Evolutionary conservation across 2,113 vertebrate species (phyloP), one percentile per base, ranked within the genome.

Genomic region (Muntiacus muntjak): DNA sequence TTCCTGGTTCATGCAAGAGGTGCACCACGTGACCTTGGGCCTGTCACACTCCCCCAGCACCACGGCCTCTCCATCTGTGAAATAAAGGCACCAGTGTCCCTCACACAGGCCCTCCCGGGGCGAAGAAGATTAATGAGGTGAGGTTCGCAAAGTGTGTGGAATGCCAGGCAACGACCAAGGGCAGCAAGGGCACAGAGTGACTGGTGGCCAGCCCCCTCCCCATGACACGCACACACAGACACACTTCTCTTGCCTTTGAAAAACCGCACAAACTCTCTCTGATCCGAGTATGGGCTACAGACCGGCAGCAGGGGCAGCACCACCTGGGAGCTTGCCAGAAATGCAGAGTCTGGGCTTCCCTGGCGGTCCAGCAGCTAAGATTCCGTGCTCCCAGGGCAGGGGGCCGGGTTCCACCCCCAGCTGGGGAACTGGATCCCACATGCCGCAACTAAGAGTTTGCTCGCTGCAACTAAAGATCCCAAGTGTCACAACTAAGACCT

Each of bases 121-220:
- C 7, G 9, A 95, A 79, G 79, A 97, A 98, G 98, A 98, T 98
- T 98, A 98, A 98, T 98, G 98, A 98, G 93, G 83, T 14, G 1
- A 97, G 96, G 95, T 96, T 62, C 89, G 52, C 89, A 93, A 93
- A 96, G 91, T 83, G 57, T 89, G 36, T 47, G 30, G 84, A 87
- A 92, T n/a, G 64, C 93, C 93, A 47, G 83, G 91, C 79, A 25
- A n/a, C 21, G 3, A 95, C 2, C 10, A 83, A 97, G 97, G 95
- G 83, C 97, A 94, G 58, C 64, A 47, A 60, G 91, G 62, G 50
- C 58, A 89, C 30, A 45, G n/a, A 83, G 95, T 14, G 86, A 58
- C 26, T 7, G n/a, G 45, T 28, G 36, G 13, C 50, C 79, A 36
- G 12, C 26, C 16, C 58, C 36, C 14, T 43, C 21, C 71, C 21